phyloP scores from a whole-genome alignment of 2,797 vertebrate species.

The Simalia tracyae region DNA sequence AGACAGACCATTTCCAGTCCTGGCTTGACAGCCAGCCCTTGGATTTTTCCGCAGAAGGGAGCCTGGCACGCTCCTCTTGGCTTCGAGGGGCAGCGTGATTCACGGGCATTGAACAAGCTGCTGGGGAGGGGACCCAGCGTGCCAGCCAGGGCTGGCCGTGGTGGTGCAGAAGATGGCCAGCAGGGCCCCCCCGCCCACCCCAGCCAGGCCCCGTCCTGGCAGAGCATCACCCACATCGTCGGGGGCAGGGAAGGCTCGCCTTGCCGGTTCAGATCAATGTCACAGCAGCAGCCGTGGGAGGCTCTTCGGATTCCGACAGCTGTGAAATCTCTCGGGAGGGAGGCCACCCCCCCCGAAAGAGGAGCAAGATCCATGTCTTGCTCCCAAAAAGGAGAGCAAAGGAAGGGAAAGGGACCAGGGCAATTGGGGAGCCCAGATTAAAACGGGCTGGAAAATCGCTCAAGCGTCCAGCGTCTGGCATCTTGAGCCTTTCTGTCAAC shows the following conservation, averaged over 20 bases:
- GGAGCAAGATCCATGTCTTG: not conserved
- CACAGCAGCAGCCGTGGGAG: not conserved
- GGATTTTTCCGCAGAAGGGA: not conserved
- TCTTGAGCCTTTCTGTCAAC: not conserved
- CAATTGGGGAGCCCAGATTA: not conserved
- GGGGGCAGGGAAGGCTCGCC: not conserved
- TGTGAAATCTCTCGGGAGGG: not conserved
- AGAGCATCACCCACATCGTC: no score
- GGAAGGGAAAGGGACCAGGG: not conserved
- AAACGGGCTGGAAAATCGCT: not conserved
- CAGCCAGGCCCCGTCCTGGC: not conserved
- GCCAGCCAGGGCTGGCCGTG: not conserved
- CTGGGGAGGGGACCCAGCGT: not conserved
- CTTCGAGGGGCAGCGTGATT: not conserved
- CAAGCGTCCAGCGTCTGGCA: not conserved
- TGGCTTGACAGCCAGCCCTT: not conserved
- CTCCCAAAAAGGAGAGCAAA: not conserved
- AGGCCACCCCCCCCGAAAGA: not conserved
- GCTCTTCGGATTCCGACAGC: not conserved
- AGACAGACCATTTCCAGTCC: not conserved
- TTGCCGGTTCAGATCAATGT: not conserved
- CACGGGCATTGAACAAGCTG: not conserved
- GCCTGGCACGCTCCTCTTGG: not conserved
- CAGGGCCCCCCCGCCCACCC: not conserved
- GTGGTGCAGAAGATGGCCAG: not conserved